Conservation (phyloP, 2,113 vertebrate genomes). For the Grantiella picta region DNA sequence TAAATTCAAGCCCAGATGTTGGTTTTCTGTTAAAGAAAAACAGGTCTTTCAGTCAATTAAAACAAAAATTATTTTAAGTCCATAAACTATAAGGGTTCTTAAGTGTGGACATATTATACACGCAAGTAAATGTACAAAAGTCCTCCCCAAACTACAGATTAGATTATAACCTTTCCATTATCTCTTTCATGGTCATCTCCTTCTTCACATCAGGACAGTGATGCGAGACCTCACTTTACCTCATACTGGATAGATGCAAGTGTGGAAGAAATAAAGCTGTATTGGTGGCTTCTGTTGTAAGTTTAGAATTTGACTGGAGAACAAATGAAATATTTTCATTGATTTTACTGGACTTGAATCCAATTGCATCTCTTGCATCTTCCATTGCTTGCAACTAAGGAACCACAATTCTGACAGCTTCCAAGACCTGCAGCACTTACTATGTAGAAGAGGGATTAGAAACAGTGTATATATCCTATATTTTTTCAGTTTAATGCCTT, state of each 20-base stretch:
- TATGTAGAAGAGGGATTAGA: background rate
- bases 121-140: background rate
- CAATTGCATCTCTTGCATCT: background rate
- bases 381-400: too few species aligned
- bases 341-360: background rate
- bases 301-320: background rate
- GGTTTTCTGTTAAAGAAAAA: slow-evolving; percentile 56
- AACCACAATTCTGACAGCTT: background rate
- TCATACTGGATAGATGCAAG: background rate
- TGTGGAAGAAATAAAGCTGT: background rate
- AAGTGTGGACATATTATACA: background rate
- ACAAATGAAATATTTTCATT: background rate
- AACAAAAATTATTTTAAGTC: background rate
- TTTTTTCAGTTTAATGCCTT: background rate
- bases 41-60: background rate
- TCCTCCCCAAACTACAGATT: background rate
- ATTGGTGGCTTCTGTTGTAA: background rate
- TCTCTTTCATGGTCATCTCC: background rate
- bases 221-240: background rate
- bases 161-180: background rate
- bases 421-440: background rate
- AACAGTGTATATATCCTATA: background rate
- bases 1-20: slow-evolving; percentile 26
- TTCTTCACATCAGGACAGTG: background rate
- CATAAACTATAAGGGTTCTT: background rate